Conservation (phyloP, 2,113 vertebrate genomes). For the Laticauda colubrina region DNA sequence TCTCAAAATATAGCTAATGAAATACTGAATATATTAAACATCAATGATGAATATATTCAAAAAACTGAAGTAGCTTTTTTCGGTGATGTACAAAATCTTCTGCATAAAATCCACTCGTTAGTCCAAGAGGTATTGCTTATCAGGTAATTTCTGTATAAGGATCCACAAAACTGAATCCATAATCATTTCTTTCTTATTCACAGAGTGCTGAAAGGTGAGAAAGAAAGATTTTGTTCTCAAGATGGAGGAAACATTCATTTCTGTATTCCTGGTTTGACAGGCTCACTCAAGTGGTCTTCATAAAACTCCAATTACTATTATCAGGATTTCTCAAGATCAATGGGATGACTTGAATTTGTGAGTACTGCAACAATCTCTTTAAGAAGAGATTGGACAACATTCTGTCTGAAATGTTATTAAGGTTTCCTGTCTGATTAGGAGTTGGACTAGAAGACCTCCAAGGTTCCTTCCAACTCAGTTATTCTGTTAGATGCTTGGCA, state of each 20-base stretch:
- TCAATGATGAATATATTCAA: too few species aligned
- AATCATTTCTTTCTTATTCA: not conserved
- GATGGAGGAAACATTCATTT: not conserved
- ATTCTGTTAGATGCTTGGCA: not conserved
- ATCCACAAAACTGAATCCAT: not conserved
- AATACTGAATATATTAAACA: not conserved
- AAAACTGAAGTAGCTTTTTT: not conserved
- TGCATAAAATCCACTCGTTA: not conserved
- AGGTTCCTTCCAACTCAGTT: not conserved
- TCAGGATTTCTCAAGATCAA: not conserved
- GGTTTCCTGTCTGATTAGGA: not conserved
- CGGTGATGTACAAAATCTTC: not conserved
- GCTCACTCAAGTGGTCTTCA: not conserved
- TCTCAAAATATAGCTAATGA: not conserved
- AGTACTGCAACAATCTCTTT: not conserved
- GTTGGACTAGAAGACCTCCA: not conserved
- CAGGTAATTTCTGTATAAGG: not conserved
- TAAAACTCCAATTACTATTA: not conserved
- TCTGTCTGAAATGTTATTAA: not conserved
- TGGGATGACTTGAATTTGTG: not conserved
- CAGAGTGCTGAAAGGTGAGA: not conserved
- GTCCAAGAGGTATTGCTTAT: not conserved
- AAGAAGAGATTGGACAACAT: not conserved
- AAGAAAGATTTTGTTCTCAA: not conserved
- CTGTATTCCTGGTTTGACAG: not conserved